Evolutionary conservation across 2,797 vertebrate genomes (phyloP), one percentile per base, ranked within the genome.

Genomic region (Thripadectes ignobilis): DNA sequence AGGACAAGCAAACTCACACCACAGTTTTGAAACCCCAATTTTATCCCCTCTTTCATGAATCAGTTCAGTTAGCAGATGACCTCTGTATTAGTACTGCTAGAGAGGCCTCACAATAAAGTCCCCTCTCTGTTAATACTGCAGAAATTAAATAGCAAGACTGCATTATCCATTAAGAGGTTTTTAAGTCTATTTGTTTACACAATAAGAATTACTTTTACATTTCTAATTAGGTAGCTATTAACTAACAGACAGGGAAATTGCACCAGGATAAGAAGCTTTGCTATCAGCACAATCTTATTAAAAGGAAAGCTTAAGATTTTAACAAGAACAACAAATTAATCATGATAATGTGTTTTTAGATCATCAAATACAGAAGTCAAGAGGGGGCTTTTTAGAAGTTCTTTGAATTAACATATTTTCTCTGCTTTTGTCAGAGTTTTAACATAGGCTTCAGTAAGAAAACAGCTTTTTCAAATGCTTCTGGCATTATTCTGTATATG

Each of bases 191-290:
- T 93, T 95, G 80, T 94, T 95, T 95, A 92, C 73, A 88, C 26
- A 91, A 74, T 9, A 8, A 88, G 48, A 95, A 90, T 84, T 94
- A 59, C 85, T 95, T 94, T 81, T 69, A 81, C 66, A 81, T 84
- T 90, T 95, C 55, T 90, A 92, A 95, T 94, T 90, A 92, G 63
- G 51, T 55, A 92, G 88, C 39, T 94, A 85, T 94, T 94, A 95
- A 92, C 62, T 93, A 94, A 92, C 85, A 83, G 3, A 67, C 21
- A 92, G 20, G 51, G 69, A 52, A 96, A 92, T 85, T 74, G 83
- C 69, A 93, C 26, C 48, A 93, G 69, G 26, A n/a, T 41, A 41
- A 10, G 13, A 90, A 88, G 55, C 45, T 65, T 49, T 78, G 46
- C 69, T 86, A 84, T 78, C 74, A 92, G 48, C 51, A 90, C 16